These are phyloP conservation scores for Adelognathus sp. DNA, from an alignment of 2,888 invertebrate species.

Conservation along the genomic window DNA sequence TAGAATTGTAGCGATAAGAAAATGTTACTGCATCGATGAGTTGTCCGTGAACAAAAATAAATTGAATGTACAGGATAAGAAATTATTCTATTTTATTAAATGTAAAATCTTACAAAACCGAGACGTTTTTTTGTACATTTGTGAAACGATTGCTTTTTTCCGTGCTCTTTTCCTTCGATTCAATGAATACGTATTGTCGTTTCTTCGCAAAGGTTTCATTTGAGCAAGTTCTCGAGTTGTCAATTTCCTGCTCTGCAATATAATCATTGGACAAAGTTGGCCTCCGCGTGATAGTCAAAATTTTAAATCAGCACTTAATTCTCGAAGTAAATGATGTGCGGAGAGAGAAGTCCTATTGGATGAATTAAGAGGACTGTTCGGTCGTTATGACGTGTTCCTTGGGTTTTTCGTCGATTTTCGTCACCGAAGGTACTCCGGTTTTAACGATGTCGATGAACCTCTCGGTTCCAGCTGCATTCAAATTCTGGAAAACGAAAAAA, in stretches of 20 bases:
- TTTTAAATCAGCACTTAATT: no score
- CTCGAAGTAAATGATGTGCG: slow-evolving; percentile 1
- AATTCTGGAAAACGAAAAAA: slow-evolving; percentile 64
- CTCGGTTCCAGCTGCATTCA: slow-evolving; percentile 66
- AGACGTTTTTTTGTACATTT: background rate
- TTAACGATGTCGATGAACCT: slow-evolving; percentile 75
- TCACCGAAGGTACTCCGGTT: slow-evolving; percentile 73
- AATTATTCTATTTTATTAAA: background rate
- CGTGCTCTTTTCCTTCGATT: background rate
- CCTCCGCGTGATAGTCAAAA: no score
- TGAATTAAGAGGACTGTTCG: slow-evolving; percentile 58
- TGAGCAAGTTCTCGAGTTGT: no score
- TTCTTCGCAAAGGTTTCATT: no score
- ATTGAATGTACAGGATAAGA: background rate
- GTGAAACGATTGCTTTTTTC: background rate
- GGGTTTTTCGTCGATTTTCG: slow-evolving; percentile 61
- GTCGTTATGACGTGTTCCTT: slow-evolving; percentile 66
- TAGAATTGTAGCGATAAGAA: background rate
- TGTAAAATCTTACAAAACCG: slow-evolving; percentile 1
- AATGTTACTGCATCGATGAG: background rate
- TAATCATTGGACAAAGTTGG: no score
- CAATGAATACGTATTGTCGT: background rate
- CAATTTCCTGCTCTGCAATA: no score
- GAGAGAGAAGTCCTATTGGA: background rate
- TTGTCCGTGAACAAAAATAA: background rate